Evolutionary conservation across 2,888 invertebrate genomes (phyloP).

Genomic region (Druceiella hillmani): DNA sequence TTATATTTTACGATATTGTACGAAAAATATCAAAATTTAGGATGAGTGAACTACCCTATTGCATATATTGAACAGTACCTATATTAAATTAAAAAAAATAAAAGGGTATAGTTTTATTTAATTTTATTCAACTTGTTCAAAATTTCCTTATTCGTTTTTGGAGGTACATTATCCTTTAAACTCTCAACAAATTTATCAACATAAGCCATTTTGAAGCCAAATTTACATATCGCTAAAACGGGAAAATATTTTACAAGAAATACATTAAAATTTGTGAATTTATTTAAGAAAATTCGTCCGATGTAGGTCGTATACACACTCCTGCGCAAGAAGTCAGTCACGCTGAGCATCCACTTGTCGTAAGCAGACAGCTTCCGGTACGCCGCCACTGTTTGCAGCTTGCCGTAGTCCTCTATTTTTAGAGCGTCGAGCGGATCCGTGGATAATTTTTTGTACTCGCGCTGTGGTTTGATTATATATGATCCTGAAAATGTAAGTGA

Average conservation of each 20-base stretch:
- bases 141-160: constrained; percentile 37
- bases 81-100: too few species aligned
- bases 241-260: constrained; percentile 63
- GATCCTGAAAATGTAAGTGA: too few species aligned
- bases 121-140: too few species aligned
- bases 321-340: constrained; percentile 30
- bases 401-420: constrained; percentile 40
- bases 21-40: too few species aligned
- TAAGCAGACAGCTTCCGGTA: constrained; percentile 37
- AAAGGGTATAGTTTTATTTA: too few species aligned
- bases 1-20: too few species aligned
- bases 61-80: too few species aligned
- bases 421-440: too few species aligned
- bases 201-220: constrained; percentile 57
- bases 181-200: constrained; percentile 52
- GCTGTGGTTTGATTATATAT: too few species aligned
- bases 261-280: constrained; percentile 51
- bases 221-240: constrained; percentile 60
- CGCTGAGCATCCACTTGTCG: constrained; percentile 32
- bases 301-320: constrained; percentile 42
- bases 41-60: too few species aligned
- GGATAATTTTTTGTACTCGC: too few species aligned
- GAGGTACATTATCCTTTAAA: constrained; percentile 32
- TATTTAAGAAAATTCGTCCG: constrained; percentile 58
- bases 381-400: constrained; percentile 36